These are phyloP conservation scores for Conops quadrifasciatus DNA, from an alignment of 2,888 invertebrate genomes.

Conservation along the genomic window DNA sequence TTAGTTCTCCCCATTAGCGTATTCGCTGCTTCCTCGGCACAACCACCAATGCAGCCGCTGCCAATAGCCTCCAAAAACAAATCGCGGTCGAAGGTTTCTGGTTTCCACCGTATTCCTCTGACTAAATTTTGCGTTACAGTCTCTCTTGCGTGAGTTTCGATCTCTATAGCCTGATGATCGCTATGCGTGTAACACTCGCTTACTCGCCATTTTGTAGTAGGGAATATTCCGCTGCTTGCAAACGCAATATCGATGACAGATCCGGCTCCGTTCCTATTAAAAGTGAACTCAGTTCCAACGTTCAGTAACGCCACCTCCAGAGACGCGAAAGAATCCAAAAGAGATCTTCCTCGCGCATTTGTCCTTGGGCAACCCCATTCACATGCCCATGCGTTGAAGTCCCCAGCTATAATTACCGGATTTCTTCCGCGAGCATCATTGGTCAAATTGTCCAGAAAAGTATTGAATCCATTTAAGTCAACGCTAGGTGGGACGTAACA, in stretches of 20 bases:
- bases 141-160: neutral
- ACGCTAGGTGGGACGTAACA: too few species aligned
- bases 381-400: neutral
- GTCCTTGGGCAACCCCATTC: neutral
- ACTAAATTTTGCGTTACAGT: neutral
- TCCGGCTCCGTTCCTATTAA: neutral
- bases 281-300: neutral
- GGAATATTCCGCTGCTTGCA: neutral
- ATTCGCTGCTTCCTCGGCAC: too few species aligned
- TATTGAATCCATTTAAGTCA: too few species aligned
- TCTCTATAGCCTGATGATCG: neutral
- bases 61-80: neutral
- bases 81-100: neutral
- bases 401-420: neutral
- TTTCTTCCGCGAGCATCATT: neutral
- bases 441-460: neutral
- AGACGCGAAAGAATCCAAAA: neutral
- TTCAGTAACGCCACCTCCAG: neutral
- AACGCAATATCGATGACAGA: neutral
- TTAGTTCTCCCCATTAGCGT: too few species aligned
- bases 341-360: neutral
- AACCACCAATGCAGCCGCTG: too few species aligned
- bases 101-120: neutral
- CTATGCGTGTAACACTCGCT: neutral
- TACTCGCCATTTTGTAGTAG: neutral